Percentiles rank a stretch among this genome's conserved stretches.
These are phyloP conservation scores for Drosophila sechellia DNA, from an alignment of 1,140 invertebrate genomes.

Conservation along the genomic window DNA sequence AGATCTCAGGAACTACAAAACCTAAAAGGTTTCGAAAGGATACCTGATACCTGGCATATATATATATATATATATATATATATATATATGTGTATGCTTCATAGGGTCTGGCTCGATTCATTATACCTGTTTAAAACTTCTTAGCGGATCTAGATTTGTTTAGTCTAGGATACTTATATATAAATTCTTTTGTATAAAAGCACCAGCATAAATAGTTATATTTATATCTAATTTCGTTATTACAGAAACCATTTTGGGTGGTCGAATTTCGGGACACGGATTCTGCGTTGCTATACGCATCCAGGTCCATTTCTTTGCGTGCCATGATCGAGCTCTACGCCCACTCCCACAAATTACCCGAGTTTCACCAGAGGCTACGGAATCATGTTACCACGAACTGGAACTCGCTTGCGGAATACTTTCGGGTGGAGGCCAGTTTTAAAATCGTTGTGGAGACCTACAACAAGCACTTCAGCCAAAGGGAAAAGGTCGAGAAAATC, in stretches of 20 bases:
- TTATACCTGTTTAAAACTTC: too few relatives aligned
- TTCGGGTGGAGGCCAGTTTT: conserved; percentile 87
- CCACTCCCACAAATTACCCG: conserved; percentile 86
- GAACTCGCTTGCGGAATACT: conserved; percentile 85
- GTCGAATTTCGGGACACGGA: conserved; percentile 89
- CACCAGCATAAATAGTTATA: too few relatives aligned
- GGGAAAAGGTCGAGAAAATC: conserved; percentile 93
- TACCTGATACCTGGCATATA: too few relatives aligned
- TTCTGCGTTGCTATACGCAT: conserved; percentile 88
- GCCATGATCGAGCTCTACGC: conserved; percentile 92
- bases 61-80: too few relatives aligned
- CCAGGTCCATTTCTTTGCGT: conserved; percentile 90
- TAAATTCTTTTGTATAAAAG: too few relatives aligned
- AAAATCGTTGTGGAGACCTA: conserved; percentile 95
- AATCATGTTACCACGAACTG: conserved; percentile 83
- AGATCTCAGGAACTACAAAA: too few relatives aligned
- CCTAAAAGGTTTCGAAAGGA: too few relatives aligned
- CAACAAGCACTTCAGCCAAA: conserved; percentile 92
- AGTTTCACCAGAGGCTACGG: conserved; percentile 89
- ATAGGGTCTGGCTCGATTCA: too few relatives aligned
- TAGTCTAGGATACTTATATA: too few relatives aligned
- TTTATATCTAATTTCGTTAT: neutral
- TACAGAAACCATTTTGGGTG: conserved; percentile 91
- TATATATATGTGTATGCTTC: too few relatives aligned
- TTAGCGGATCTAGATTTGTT: too few relatives aligned